A percentile compares a stretch with the other conserved stretches of the same genome.
phyloP scores from a whole-genome alignment of 2,888 invertebrate genomes.

The Thymelicus acteon region DNA sequence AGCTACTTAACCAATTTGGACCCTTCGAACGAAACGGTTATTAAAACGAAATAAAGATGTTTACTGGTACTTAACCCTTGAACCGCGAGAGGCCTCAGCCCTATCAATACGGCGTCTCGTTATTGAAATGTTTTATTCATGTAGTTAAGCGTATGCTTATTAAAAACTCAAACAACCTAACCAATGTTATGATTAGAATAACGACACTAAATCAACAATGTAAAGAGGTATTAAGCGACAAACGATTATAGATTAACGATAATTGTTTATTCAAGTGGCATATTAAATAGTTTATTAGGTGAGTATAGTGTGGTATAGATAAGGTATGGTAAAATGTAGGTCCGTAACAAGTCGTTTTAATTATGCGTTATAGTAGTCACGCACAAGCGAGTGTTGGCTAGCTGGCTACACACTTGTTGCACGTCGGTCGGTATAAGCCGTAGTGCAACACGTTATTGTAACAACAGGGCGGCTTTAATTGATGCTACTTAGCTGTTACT shows the following conservation, averaged over 20 bases:
- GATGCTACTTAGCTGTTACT: background rate
- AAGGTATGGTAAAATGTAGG: conserved; percentile 37
- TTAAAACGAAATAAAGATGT: conserved; percentile 75
- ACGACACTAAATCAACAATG: conserved; percentile 21
- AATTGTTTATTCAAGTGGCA: conserved; percentile 33
- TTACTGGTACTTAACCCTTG: conserved; percentile 78
- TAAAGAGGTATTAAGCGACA: conserved; percentile 37
- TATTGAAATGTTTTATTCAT: conserved; percentile 43
- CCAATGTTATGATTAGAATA: conserved; percentile 38
- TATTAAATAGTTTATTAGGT: conserved; percentile 32
- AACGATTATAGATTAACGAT: conserved; percentile 38
- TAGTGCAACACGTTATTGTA: conserved; percentile 21
- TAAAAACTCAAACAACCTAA: conserved; percentile 30
- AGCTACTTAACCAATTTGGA: conserved; percentile 54
- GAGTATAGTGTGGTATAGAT: conserved; percentile 3
- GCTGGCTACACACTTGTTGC: conserved; percentile 33
- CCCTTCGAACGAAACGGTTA: conserved; percentile 63
- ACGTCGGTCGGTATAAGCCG: conserved; percentile 2
- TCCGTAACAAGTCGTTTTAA: conserved; percentile 42
- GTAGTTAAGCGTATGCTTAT: conserved; percentile 34
- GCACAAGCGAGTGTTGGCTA: conserved; percentile 39
- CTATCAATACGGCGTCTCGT: conserved; percentile 62
- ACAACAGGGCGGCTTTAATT: background rate
- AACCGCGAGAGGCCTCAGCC: conserved; percentile 53
- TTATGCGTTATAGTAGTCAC: conserved; percentile 44